A percentile compares a stretch with the other conserved stretches of the same genome.
Evolutionary conservation across 2,888 invertebrate species (phyloP).

Genomic region (Pomacea canaliculata): DNA sequence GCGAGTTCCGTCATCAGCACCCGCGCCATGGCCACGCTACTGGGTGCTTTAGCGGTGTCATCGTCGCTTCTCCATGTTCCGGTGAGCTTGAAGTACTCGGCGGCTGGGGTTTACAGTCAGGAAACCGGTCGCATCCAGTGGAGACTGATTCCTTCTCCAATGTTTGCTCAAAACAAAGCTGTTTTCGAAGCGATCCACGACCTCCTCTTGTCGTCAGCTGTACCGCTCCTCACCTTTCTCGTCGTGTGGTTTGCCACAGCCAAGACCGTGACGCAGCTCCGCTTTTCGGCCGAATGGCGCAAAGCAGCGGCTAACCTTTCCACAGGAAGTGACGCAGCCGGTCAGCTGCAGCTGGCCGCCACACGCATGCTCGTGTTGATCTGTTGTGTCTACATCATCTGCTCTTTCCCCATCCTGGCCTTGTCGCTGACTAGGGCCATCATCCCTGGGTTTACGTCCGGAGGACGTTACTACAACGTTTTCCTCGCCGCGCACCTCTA

Average conservation of each 20-base stretch:
- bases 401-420: constrained; percentile 6
- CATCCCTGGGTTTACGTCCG: not conserved
- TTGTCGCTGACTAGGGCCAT: not conserved
- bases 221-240: constrained; percentile 5
- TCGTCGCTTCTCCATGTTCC: constrained; percentile 2
- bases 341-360: constrained; percentile 3
- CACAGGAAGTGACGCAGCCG: not conserved
- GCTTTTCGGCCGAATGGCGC: not conserved
- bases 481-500: constrained; percentile 1
- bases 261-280: constrained; percentile 1
- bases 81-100: not conserved
- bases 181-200: not conserved
- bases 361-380: constrained; percentile 5
- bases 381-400: constrained; percentile 8
- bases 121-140: not conserved
- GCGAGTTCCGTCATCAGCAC: constrained; percentile 7
- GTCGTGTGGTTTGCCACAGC: constrained; percentile 6
- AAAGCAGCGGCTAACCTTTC: not conserved
- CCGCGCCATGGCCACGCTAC: not conserved
- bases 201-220: constrained; percentile 5
- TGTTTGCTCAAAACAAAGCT: too few relatives aligned
- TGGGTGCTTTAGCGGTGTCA: not conserved
- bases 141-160: not conserved
- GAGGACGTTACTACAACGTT: constrained; percentile 13
- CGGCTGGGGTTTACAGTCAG: not conserved